Conservation (phyloP, 2,888 invertebrate species). For the Mythimna impura region DNA sequence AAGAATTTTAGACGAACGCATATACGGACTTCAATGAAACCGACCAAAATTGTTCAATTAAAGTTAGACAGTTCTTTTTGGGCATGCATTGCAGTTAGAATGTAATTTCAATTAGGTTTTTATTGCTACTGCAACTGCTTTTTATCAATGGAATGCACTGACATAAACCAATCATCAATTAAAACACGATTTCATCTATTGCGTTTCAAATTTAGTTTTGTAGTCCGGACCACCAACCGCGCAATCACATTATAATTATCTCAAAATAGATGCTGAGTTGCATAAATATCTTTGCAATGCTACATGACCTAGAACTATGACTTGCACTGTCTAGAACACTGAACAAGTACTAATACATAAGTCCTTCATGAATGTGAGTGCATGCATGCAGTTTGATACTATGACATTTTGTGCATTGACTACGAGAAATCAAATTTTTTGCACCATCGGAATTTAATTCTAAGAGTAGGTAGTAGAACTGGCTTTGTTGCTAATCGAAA, state of each 20-base stretch:
- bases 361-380: constrained; percentile 28
- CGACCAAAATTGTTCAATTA: constrained; percentile 9
- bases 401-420: constrained; percentile 30
- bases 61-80: background rate
- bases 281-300: constrained; percentile 29
- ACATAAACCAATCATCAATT: constrained; percentile 12
- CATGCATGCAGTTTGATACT: constrained; percentile 22
- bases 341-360: constrained; percentile 23
- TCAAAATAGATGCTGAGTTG: constrained; percentile 29
- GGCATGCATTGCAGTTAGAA: background rate
- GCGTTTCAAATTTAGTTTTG: background rate
- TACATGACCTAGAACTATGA: constrained; percentile 51
- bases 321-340: constrained; percentile 38
- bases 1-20: background rate
- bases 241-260: background rate
- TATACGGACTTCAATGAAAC: background rate
- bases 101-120: background rate
- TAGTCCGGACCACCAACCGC: constrained; percentile 10
- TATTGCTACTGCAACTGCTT: background rate
- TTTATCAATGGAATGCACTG: background rate
- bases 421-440: constrained; percentile 12
- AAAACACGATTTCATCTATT: constrained; percentile 28
- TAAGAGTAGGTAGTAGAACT: background rate
- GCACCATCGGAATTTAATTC: background rate
- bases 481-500: background rate